Conservation (phyloP, 2,113 vertebrate species). For the Drymodes brunneopygia region DNA sequence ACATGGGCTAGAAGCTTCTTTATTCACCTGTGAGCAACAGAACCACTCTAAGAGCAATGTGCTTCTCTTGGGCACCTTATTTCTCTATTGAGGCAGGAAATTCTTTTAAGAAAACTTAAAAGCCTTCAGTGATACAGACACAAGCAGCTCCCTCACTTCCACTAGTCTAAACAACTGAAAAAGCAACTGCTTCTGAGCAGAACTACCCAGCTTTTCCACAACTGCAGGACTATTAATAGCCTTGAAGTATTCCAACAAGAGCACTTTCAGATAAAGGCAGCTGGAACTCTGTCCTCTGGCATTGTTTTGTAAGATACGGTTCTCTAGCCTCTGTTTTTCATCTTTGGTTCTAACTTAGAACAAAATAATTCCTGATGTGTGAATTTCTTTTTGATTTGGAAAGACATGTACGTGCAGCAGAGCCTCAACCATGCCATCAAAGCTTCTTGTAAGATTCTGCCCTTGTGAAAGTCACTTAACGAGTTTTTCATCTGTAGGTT, state of each 20-base stretch:
- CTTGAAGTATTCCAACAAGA: background rate
- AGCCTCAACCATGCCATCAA: background rate
- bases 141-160: background rate
- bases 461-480: background rate
- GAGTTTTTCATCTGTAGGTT: fast-evolving
- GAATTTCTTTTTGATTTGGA: background rate
- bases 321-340: background rate
- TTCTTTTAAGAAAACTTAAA: background rate
- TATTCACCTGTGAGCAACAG: background rate
- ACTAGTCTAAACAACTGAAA: background rate
- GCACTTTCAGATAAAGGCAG: background rate
- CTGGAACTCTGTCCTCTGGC: background rate
- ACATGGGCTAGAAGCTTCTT: background rate
- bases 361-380: background rate
- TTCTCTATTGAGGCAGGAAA: background rate
- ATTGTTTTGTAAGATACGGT: fast-evolving
- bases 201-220: background rate
- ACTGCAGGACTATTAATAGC: background rate
- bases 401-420: fast-evolving
- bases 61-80: background rate
- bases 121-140: background rate
- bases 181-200: background rate
- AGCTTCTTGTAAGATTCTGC: background rate
- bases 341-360: background rate
- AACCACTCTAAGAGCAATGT: background rate